Base-by-base conservation (phyloP, 2,113 vertebrate species). In the Taurulus bubalis region DNA sequence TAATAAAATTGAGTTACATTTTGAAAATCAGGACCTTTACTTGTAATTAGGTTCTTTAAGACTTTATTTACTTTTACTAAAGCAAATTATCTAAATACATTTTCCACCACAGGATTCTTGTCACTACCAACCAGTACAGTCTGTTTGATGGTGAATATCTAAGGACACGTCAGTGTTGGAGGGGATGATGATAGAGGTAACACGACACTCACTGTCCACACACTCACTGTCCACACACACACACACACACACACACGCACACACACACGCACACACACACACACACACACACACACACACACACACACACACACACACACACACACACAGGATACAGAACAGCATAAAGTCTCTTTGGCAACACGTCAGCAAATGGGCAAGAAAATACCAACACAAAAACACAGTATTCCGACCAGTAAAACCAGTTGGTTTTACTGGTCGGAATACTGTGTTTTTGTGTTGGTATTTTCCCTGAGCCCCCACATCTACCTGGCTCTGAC, bases 91-190 rank as follows among this genome's bases (percentile, higher is more conserved):
- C 26, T 58, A 6, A 58, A 30, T 58, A 15, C 12, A 8, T 28
- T 11, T 28, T 58, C 55, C 55, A 59, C 56, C 7, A 2, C n/a
- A n/a, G n/a, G 30, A 32, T 32, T 18, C 8, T 11, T 28, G 8
- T 28, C n/a, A 45, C 28, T 14, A 42, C 40, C 12, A 47, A 14
- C 32, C 34, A 16, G 71, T 34, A 4, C 40, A 5, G 38, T 62
- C 26, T 16, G n/a, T 28, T 14, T 26, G 15, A 69, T 9, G 30
- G 34, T 56, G 18, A 20, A 45, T 66, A 30, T 47, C 38, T 68
- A 6, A 36, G 77, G 81, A 84, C 84, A 84, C 71, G 87, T 82
- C 87, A 76, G 84, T 18, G 8, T 81, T 58, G n/a, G 18, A 87
- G 85, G 71, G 53, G 64, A 77, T 24, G 56, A 79, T 36, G 22